phyloP scores from a whole-genome alignment of 2,797 vertebrate genomes.

The Sebastolobus alascanus region DNA sequence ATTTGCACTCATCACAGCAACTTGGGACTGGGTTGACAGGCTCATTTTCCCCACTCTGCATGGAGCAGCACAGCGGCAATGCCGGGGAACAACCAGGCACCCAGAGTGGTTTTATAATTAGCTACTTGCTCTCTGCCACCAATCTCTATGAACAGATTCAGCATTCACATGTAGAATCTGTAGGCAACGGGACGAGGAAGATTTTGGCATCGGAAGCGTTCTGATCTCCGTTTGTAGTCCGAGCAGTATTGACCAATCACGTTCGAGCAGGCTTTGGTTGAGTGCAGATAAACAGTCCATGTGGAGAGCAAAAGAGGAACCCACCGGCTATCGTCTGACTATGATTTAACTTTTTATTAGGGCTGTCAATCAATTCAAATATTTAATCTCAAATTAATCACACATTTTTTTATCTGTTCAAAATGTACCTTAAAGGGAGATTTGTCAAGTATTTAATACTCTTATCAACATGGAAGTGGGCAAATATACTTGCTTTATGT shows the following conservation, averaged over 20 bases:
- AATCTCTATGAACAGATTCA: conserved; percentile 30
- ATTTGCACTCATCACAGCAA: conserved; percentile 85
- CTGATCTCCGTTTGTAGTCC: background rate
- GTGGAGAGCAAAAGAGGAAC: no score
- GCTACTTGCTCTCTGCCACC: conserved; percentile 75
- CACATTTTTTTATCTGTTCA: no score
- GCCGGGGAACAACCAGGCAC: conserved; percentile 71
- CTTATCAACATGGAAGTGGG: no score
- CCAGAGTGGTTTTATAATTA: conserved; percentile 85
- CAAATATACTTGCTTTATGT: no score
- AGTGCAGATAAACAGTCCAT: no score
- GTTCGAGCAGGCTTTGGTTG: no score
- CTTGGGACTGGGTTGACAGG: conserved; percentile 81
- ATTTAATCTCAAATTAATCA: no score
- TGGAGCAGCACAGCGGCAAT: conserved; percentile 72
- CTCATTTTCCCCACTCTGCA: conserved; percentile 84
- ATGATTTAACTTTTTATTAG: background rate
- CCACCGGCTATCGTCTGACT: background rate
- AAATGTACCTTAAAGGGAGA: no score
- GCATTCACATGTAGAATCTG: background rate
- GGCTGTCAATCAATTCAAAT: no score
- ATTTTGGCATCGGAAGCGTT: background rate
- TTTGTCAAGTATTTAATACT: no score
- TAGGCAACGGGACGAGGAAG: background rate
- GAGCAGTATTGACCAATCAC: background rate